Base-by-base conservation (phyloP, 2,113 vertebrate species). In the Illadopsis cleaveri region DNA sequence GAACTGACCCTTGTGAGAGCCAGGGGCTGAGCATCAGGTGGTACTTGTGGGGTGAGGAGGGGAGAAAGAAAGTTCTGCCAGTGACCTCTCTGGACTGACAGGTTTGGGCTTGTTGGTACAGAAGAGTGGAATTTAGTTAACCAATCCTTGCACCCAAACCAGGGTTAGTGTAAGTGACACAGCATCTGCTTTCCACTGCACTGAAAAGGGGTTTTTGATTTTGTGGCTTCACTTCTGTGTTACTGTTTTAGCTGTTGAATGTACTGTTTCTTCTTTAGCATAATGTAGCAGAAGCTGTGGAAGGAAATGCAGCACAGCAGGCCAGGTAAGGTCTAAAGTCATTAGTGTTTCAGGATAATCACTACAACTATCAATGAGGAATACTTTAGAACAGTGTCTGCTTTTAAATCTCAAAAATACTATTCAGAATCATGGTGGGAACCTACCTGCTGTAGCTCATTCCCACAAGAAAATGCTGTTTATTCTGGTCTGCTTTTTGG, bases 81-180 rank as follows among this genome's bases (percentile, higher is more conserved):
- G 15, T 0, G 2, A 7, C 31, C 28, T 42, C 42, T 30, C 0
- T 3, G 15, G 35, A 30, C 51, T 53, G 61, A 38, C 9, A 7
- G 31, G 24, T 37, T 56, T 60, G 70, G 69, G n/a, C 48, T 65
- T 7, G 15, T 31, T 37, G 9, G 12, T 12, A 12, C 17, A 45
- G 18, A n/a, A 15, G 6, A 51, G 53, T 24, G 33, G 53, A 40
- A 45, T 22, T 72, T 3, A 50, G 14, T 35, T 62, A 37, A 44
- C 13, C 9, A 33, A 12, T 44, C 42, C 56, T 44, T 70, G 9
- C 42, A 15, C 23, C 17, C 7, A 3, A 18, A 4, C 6, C 12
- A 16, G 51, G 13, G 40, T 6, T 30, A 20, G 17, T 60, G 18
- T 5, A 31, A 33, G 56, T 19, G 60, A 75, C 28, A 11, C 33